Conservation (phyloP, 1,140 invertebrate species). For the Pygmarrhopalites habei region DNA sequence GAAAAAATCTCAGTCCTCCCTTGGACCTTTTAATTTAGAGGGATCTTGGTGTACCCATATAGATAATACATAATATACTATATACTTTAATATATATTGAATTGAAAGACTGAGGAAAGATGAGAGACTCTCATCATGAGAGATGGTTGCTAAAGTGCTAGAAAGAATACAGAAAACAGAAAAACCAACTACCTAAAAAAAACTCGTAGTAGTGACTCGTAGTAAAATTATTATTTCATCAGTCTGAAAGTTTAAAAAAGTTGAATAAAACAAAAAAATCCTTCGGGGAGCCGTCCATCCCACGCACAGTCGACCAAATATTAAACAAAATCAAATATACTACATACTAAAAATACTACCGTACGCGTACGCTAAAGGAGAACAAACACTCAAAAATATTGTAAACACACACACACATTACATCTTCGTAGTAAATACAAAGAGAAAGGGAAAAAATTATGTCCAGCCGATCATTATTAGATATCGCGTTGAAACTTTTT, state of each 20-base stretch:
- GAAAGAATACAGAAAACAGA: too few relatives aligned
- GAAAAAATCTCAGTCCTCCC: too few relatives aligned
- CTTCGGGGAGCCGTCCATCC: slow-evolving; percentile 7
- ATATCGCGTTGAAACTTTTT: too few relatives aligned
- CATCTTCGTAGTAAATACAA: too few relatives aligned
- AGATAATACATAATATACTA: not conserved
- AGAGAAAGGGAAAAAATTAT: too few relatives aligned
- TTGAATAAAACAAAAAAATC: too few relatives aligned
- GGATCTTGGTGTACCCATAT: not conserved
- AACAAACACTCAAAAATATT: not conserved
- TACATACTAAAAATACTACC: not conserved
- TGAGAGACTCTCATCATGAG: slow-evolving; percentile 18
- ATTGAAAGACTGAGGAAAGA: slow-evolving; percentile 29
- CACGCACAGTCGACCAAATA: slow-evolving; percentile 2
- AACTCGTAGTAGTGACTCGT: not conserved
- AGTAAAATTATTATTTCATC: slow-evolving; percentile 15
- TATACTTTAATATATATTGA: slow-evolving; percentile 10
- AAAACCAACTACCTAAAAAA: not conserved
- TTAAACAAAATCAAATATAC: not conserved
- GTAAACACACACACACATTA: too few relatives aligned
- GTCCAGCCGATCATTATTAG: too few relatives aligned
- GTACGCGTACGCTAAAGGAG: too few relatives aligned
- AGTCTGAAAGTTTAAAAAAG: too few relatives aligned
- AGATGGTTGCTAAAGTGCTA: slow-evolving; percentile 12
- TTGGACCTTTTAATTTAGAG: too few relatives aligned